These are phyloP conservation scores for Psittacula derbiana DNA, from an alignment of 2,797 vertebrate genomes.

Conservation along the genomic window DNA sequence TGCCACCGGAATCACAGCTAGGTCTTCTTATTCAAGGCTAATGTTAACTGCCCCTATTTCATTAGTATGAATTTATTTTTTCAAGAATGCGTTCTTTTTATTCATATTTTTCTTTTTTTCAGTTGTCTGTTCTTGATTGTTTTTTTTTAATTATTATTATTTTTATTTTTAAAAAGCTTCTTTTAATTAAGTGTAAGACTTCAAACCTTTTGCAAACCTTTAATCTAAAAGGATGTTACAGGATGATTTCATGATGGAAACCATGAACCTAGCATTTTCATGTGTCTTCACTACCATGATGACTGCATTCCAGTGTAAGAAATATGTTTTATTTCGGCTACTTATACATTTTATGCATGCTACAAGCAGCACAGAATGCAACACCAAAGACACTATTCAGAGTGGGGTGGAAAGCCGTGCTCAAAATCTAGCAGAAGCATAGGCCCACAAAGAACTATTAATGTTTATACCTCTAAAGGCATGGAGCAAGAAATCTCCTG, in stretches of 20 bases:
- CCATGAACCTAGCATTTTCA: neutral
- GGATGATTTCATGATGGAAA: neutral
- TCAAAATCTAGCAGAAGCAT: neutral
- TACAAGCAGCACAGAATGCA: neutral
- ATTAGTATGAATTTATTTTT: neutral
- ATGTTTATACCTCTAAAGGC: neutral
- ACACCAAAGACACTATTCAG: neutral
- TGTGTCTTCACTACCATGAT: neutral
- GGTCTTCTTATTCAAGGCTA: neutral
- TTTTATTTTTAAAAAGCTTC: neutral
- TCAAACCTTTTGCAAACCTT: neutral
- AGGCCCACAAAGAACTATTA: neutral
- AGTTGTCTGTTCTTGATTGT: neutral
- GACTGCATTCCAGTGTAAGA: neutral
- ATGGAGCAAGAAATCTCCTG: neutral
- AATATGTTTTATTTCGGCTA: neutral
- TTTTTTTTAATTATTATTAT: neutral
- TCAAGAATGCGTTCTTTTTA: fast-evolving
- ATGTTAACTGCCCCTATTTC: neutral
- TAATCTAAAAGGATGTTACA: neutral
- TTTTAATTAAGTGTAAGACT: neutral
- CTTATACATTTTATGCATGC: neutral
- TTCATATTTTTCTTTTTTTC: neutral
- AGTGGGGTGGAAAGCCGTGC: neutral
- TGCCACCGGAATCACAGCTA: neutral